Conservation (phyloP, 2,888 invertebrate species). For the Sphecodes monilicornis region DNA sequence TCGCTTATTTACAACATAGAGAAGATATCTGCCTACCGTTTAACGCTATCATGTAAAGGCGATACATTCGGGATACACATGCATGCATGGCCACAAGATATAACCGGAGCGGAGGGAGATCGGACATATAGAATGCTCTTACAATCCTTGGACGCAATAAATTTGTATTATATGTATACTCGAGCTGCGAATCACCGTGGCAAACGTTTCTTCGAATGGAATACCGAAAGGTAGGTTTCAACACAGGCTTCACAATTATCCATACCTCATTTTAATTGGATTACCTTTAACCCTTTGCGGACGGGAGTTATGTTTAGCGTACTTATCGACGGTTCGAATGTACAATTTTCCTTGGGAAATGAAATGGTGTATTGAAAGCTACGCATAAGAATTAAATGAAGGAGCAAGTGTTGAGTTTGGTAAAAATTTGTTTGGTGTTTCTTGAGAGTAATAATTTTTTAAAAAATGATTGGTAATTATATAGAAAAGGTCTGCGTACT, state of each 20-base stretch:
- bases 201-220: constrained; percentile 1
- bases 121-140: constrained; percentile 14
- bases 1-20: constrained; percentile 66
- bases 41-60: constrained; percentile 66
- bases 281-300: not conserved
- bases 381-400: no score
- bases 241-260: not conserved
- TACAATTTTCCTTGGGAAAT: no score
- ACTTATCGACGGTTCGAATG: no score
- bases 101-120: constrained; percentile 42
- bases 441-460: no score
- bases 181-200: not conserved
- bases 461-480: no score
- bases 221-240: not conserved
- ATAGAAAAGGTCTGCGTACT: no score
- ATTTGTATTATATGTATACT: not conserved
- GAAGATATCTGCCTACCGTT: constrained; percentile 57
- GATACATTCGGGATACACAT: constrained; percentile 64
- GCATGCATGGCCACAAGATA: constrained; percentile 62
- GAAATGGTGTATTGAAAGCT: no score
- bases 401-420: no score
- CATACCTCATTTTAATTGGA: not conserved
- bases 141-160: not conserved
- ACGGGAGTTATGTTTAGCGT: no score
- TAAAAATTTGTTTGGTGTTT: no score